phyloP scores from a whole-genome alignment of 1,140 invertebrate species.

The Centruroides sculpturatus region DNA sequence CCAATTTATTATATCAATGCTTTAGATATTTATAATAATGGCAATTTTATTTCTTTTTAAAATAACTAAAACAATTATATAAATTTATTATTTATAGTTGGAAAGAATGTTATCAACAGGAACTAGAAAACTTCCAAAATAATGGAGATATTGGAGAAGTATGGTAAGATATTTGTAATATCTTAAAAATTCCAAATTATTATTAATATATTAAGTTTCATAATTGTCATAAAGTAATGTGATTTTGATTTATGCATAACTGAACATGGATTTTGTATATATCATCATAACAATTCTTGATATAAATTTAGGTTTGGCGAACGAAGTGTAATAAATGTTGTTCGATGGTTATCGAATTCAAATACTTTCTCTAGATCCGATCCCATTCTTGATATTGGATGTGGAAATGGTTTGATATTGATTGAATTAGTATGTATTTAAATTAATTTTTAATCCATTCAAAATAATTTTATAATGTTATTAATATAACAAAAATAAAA shows the following conservation, averaged over 20 bases:
- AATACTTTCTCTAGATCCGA: constrained; percentile 16
- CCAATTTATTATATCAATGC: too few relatives aligned
- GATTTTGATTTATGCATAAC: too few relatives aligned
- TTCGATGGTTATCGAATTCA: constrained; percentile 38
- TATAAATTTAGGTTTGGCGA: constrained; percentile 50
- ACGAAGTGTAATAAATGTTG: constrained; percentile 53
- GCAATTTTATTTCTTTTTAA: too few relatives aligned
- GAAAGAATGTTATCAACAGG: constrained; percentile 62
- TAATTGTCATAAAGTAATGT: too few relatives aligned
- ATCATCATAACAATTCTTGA: too few relatives aligned
- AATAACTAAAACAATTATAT: too few relatives aligned
- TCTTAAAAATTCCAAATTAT: neutral
- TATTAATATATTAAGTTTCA: too few relatives aligned
- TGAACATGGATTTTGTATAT: too few relatives aligned
- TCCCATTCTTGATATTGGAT: constrained; percentile 47
- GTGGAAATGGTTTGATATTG: constrained; percentile 79
- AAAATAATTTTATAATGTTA: too few relatives aligned
- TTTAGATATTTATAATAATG: too few relatives aligned
- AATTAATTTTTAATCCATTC: neutral
- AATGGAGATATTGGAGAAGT: constrained; percentile 80
- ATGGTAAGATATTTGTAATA: constrained; percentile 40
- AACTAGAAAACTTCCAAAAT: constrained; percentile 64
- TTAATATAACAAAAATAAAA: neutral
- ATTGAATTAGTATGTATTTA: constrained; percentile 44
- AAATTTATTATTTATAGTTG: constrained; percentile 41